Conservation (phyloP, 2,888 invertebrate genomes). For the Biston betularia region DNA sequence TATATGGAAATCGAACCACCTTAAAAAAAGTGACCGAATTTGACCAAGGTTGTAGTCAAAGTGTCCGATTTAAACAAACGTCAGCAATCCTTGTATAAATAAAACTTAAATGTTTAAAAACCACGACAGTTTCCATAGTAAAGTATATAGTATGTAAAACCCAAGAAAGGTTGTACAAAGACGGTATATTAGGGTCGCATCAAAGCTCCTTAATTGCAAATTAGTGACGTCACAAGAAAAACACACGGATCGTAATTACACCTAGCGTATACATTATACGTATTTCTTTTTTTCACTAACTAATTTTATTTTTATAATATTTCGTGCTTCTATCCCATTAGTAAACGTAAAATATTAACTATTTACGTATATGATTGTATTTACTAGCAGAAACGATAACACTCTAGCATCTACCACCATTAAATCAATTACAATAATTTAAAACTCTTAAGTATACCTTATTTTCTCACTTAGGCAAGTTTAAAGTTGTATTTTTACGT, state of each 20-base stretch:
- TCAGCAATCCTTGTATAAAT: too few relatives aligned
- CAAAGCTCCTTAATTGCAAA: slow-evolving; percentile 31
- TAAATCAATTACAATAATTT: slow-evolving; percentile 84
- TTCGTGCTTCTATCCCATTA: slow-evolving; percentile 66
- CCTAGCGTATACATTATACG: slow-evolving; percentile 85
- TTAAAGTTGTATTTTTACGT: slow-evolving; percentile 85
- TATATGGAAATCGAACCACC: too few relatives aligned
- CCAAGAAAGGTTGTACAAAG: neutral
- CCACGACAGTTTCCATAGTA: too few relatives aligned
- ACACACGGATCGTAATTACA: slow-evolving; percentile 68
- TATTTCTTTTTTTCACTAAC: slow-evolving; percentile 78
- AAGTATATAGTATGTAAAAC: too few relatives aligned
- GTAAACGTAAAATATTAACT: slow-evolving; percentile 68
- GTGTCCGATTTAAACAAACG: too few relatives aligned
- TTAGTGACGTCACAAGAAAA: slow-evolving; percentile 53
- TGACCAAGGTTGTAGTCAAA: too few relatives aligned
- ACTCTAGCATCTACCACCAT: slow-evolving; percentile 81
- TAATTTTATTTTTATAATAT: slow-evolving; percentile 68
- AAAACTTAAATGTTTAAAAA: too few relatives aligned
- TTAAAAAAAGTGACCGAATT: too few relatives aligned
- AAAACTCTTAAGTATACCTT: slow-evolving; percentile 82
- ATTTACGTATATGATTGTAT: slow-evolving; percentile 77
- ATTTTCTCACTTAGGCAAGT: slow-evolving; percentile 86
- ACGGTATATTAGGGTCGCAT: neutral
- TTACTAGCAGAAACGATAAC: slow-evolving; percentile 81